A percentile compares a stretch with the other conserved stretches of the same genome.
These are phyloP conservation scores for Drosophila aldrichi DNA, from an alignment of 2,888 invertebrate species.

Conservation along the genomic window DNA sequence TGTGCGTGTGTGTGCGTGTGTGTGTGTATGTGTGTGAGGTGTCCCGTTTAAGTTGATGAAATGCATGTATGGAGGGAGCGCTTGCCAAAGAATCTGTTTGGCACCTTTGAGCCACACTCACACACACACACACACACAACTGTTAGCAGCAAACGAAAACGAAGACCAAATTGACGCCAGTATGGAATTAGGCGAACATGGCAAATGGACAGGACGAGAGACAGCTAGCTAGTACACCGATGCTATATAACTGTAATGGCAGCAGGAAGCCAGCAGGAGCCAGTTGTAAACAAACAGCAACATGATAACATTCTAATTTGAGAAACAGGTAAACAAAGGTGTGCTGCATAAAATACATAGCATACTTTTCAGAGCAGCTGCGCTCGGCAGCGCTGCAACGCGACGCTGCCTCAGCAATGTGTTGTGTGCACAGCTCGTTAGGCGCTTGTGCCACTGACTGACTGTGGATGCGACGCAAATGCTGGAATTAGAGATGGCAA, in stretches of 20 bases:
- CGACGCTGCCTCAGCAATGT: slow-evolving; percentile 19
- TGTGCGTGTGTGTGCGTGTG: no score
- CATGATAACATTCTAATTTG: slow-evolving; percentile 67
- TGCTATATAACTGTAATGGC: slow-evolving; percentile 11
- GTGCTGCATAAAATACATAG: slow-evolving; percentile 40
- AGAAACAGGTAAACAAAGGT: slow-evolving; percentile 48
- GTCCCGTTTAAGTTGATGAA: slow-evolving; percentile 58
- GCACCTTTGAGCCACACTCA: slow-evolving; percentile 29
- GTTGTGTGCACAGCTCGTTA: slow-evolving; percentile 43
- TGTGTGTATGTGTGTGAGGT: slow-evolving; percentile 32
- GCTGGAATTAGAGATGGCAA: slow-evolving; percentile 21
- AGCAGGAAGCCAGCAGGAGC: slow-evolving; percentile 41
- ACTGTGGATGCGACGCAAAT: not conserved
- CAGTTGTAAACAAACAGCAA: slow-evolving; percentile 50
- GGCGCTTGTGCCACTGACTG: slow-evolving; percentile 8
- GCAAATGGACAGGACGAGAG: slow-evolving; percentile 14
- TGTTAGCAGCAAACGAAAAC: slow-evolving; percentile 30
- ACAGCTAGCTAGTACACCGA: not conserved
- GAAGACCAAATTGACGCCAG: slow-evolving; percentile 42
- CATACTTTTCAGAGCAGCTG: slow-evolving; percentile 52
- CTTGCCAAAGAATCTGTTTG: slow-evolving; percentile 22
- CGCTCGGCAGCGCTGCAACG: slow-evolving; percentile 1
- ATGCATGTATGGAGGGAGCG: slow-evolving; percentile 35
- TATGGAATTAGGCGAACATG: slow-evolving; percentile 48
- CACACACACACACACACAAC: not conserved